These are phyloP conservation scores for Arion vulgaris DNA, from an alignment of 1,140 invertebrate species.

Conservation along the genomic window DNA sequence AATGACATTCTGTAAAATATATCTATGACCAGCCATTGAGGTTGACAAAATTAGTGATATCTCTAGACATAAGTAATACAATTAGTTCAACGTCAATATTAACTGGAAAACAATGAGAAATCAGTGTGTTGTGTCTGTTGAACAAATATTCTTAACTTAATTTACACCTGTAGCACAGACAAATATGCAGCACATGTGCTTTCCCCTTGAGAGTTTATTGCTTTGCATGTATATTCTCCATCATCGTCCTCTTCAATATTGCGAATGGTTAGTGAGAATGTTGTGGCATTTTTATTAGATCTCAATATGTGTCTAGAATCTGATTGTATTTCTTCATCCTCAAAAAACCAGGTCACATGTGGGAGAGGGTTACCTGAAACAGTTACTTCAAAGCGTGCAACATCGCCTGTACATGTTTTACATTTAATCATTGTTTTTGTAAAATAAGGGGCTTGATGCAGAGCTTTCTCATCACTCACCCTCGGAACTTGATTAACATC, in stretches of 20 bases:
- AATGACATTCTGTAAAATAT: no score
- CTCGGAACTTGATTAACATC: background rate
- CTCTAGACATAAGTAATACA: no score
- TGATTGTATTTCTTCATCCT: conserved; percentile 58
- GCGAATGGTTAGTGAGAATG: conserved; percentile 75
- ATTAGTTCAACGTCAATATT: no score
- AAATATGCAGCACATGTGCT: conserved; percentile 77
- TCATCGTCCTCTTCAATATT: conserved; percentile 86
- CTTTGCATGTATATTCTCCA: conserved; percentile 90
- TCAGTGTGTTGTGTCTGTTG: no score
- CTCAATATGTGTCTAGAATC: conserved; percentile 52
- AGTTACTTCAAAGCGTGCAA: conserved; percentile 60
- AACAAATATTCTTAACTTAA: no score
- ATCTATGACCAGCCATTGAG: no score
- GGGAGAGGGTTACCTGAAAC: conserved; percentile 68
- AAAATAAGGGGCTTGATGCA: conserved; percentile 43
- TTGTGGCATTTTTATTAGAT: conserved; percentile 39
- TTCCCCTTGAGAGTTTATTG: conserved; percentile 88
- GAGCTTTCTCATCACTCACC: background rate
- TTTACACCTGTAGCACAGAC: conserved; percentile 57
- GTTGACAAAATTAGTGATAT: no score
- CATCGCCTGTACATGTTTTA: conserved; percentile 57
- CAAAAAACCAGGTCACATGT: conserved; percentile 70
- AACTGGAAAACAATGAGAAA: no score
- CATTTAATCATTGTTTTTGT: conserved; percentile 61